These are phyloP conservation scores for Penaeus japonicus DNA, from an alignment of 1,140 invertebrate genomes.

Conservation along the genomic window DNA sequence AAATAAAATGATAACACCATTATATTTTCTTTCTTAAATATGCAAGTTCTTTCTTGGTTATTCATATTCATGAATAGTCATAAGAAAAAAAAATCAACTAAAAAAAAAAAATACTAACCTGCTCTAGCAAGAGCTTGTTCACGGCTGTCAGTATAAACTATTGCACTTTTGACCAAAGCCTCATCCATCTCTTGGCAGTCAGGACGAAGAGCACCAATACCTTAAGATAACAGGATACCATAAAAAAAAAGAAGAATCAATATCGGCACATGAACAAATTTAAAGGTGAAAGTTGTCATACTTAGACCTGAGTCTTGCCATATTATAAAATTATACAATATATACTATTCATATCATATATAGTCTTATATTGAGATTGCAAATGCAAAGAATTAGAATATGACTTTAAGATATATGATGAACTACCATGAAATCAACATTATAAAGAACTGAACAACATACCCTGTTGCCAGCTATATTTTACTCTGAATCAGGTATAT, in stretches of 20 bases:
- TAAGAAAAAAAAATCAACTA: slow-evolving; percentile 44
- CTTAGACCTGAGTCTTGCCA: too few species aligned
- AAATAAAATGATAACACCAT: too few species aligned
- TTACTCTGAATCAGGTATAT: background rate
- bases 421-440: background rate
- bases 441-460: background rate
- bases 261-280: too few species aligned
- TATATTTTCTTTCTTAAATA: too few species aligned
- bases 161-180: slow-evolving; percentile 61
- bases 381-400: too few species aligned
- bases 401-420: too few species aligned
- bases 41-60: too few species aligned
- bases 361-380: too few species aligned
- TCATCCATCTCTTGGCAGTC: slow-evolving; percentile 64
- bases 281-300: too few species aligned
- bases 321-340: too few species aligned
- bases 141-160: slow-evolving; percentile 63
- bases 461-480: background rate
- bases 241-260: background rate
- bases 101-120: slow-evolving; percentile 64
- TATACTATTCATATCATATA: too few species aligned
- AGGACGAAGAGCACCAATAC: slow-evolving; percentile 63
- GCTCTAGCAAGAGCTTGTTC: slow-evolving; percentile 63
- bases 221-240: slow-evolving; percentile 57
- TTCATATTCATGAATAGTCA: too few species aligned